Evolutionary conservation across 2,888 invertebrate species (phyloP).

Genomic region (Bellardia pandia): DNA sequence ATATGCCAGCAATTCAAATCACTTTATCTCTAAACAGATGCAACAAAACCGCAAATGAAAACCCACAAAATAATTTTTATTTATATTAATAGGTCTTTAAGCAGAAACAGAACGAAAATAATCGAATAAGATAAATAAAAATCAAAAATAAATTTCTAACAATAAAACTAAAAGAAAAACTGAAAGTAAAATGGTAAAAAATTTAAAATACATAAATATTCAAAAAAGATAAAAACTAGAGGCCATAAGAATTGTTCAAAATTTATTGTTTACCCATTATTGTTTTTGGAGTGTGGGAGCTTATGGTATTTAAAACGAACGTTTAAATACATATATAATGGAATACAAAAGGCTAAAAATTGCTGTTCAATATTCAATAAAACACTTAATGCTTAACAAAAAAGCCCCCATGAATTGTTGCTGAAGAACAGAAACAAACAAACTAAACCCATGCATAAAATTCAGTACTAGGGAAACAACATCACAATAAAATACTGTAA

Average conservation of each 20-base stretch:
- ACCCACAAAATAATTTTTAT: not conserved
- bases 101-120: not conserved
- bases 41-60: not conserved
- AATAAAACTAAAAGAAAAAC: not conserved
- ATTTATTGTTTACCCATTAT: not conserved
- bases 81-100: not conserved
- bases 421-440: not conserved
- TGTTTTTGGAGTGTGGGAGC: not conserved
- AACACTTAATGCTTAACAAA: slow-evolving; percentile 20
- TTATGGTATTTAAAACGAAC: slow-evolving; percentile 44
- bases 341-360: slow-evolving; percentile 18
- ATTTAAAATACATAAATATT: not conserved
- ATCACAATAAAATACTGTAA: not conserved
- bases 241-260: not conserved
- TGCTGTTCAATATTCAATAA: slow-evolving; percentile 28
- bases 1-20: no score
- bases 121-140: not conserved
- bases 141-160: not conserved
- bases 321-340: no score
- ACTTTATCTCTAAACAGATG: not conserved
- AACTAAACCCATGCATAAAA: not conserved
- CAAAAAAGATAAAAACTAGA: not conserved
- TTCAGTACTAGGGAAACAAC: not conserved
- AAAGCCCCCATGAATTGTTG: slow-evolving; percentile 12
- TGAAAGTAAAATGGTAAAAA: not conserved